Evolutionary conservation across 2,797 vertebrate species (phyloP).

Genomic region (Sebastes umbrosus): DNA sequence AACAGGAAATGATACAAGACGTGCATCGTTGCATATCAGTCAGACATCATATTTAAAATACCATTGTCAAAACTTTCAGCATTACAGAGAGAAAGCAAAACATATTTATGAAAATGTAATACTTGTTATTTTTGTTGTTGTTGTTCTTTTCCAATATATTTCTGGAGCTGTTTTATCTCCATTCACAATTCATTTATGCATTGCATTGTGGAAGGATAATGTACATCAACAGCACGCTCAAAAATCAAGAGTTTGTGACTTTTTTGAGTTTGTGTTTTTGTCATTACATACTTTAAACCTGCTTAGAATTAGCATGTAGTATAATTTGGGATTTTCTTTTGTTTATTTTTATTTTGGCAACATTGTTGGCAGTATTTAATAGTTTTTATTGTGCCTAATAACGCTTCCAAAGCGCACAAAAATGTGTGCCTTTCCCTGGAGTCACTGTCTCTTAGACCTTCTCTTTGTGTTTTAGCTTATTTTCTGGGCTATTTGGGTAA

Average conservation of each 20-base stretch:
- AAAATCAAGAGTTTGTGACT: not conserved
- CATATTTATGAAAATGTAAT: not conserved
- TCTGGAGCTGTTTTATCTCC: not conserved
- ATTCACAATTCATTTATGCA: not conserved
- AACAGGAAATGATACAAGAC: not conserved
- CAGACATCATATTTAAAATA: not conserved
- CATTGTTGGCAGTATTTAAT: not conserved
- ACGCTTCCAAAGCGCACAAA: not conserved
- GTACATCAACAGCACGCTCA: not conserved
- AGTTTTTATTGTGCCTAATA: not conserved
- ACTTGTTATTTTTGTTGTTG: not conserved
- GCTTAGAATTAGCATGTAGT: not conserved
- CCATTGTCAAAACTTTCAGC: not conserved
- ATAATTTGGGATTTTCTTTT: not conserved
- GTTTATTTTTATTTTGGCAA: not conserved
- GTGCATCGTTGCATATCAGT: not conserved
- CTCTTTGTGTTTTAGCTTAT: not conserved
- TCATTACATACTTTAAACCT: not conserved
- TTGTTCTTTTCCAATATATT: not conserved
- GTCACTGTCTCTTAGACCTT: not conserved
- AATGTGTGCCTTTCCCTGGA: not conserved
- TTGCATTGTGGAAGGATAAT: not conserved
- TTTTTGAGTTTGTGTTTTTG: not conserved
- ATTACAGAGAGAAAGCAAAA: not conserved
- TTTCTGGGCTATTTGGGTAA: constrained; percentile 33